Conservation (phyloP, 2,113 vertebrate genomes). For the Saguinus midas region DNA sequence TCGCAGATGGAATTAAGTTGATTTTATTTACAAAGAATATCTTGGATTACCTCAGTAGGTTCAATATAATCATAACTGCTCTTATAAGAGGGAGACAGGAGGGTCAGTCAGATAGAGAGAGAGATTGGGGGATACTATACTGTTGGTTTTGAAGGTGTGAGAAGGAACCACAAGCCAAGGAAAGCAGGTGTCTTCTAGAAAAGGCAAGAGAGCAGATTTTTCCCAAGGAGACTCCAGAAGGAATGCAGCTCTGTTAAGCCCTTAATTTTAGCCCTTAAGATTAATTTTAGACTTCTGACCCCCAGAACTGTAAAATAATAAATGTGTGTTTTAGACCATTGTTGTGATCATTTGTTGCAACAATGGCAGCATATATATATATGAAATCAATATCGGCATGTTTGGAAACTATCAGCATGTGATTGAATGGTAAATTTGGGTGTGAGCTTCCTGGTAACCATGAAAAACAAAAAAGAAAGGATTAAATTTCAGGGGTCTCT, state of each 20-base stretch:
- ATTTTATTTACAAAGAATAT: background rate
- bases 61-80: background rate
- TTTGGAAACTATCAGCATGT: background rate
- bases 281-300: background rate
- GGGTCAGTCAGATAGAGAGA: background rate
- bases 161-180: background rate
- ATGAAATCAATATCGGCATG: background rate
- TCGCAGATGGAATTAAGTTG: background rate
- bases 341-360: background rate
- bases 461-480: background rate
- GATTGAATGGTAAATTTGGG: background rate
- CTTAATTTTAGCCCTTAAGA: background rate
- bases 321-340: background rate
- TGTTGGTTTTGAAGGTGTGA: background rate
- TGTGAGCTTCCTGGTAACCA: background rate
- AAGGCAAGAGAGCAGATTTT: background rate
- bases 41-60: background rate
- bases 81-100: background rate
- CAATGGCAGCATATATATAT: background rate
- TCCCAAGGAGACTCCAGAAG: background rate
- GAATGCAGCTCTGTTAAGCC: background rate
- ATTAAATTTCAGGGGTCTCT: background rate
- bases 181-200: background rate
- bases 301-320: constrained; percentile 2
- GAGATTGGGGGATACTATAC: background rate